A percentile compares a stretch with the other conserved stretches of the same genome.
These are phyloP conservation scores for Corticium candelabrum DNA, from an alignment of 37 sponge, comb jelly and placozoan genomes.

Conservation along the genomic window DNA sequence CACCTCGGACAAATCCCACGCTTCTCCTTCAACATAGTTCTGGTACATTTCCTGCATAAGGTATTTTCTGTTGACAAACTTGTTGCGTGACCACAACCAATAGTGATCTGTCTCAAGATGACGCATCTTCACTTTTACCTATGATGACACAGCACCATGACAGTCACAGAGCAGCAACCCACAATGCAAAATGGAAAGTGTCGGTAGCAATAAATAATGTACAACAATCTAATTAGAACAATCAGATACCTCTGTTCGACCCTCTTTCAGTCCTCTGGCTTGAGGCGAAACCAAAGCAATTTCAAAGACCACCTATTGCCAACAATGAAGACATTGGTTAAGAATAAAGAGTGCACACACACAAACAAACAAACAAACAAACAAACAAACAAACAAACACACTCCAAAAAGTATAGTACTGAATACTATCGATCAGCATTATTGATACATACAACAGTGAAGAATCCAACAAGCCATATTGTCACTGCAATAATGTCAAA, in stretches of 20 bases:
- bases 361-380: no score
- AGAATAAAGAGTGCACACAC: no score
- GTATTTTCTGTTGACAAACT: conserved; percentile 46
- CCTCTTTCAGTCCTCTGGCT: conserved; percentile 35
- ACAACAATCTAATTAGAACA: background rate
- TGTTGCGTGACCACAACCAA: conserved; percentile 36
- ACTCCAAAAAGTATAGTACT: background rate
- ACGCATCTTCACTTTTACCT: conserved; percentile 48
- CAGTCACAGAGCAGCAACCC: no score
- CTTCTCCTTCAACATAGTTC: conserved; percentile 42
- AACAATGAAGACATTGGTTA: no score
- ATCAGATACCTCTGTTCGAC: conserved; percentile 50
- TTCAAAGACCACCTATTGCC: conserved; percentile 51
- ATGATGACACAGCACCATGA: no score
- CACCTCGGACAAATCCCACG: conserved; percentile 46
- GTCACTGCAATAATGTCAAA: no score
- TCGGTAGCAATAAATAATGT: no score
- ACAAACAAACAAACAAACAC: no score
- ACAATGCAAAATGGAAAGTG: no score
- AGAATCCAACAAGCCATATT: background rate
- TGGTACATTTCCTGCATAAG: conserved; percentile 72
- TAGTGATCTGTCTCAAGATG: conserved; percentile 26
- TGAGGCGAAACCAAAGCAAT: conserved; percentile 59
- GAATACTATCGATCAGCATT: conserved; percentile 6
- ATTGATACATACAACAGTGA: background rate